Conservation (phyloP, 2,888 invertebrate species). For the Plagiodera versicolora region DNA sequence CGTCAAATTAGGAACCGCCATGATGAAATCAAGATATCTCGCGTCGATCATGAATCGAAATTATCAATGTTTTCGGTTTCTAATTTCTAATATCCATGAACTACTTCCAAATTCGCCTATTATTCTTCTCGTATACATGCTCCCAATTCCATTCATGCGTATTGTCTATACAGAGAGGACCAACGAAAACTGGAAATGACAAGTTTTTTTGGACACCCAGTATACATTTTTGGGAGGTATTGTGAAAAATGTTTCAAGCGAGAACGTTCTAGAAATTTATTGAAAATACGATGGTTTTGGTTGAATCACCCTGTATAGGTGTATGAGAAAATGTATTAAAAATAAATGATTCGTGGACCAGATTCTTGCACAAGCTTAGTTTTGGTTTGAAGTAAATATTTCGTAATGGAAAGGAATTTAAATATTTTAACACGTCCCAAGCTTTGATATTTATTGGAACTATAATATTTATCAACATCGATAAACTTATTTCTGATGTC, state of each 20-base stretch:
- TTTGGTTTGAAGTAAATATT: background rate
- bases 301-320: background rate
- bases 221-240: too few relatives aligned
- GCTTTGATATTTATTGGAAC: background rate
- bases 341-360: background rate
- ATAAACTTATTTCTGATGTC: background rate
- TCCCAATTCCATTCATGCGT: too few relatives aligned
- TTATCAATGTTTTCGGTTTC: background rate
- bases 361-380: background rate
- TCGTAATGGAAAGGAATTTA: background rate
- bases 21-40: too few relatives aligned
- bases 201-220: too few relatives aligned
- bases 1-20: background rate
- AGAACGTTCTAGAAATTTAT: too few relatives aligned
- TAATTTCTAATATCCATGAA: background rate
- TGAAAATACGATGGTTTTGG: background rate
- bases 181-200: too few relatives aligned
- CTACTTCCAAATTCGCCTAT: background rate
- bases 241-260: too few relatives aligned
- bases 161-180: too few relatives aligned
- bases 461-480: background rate
- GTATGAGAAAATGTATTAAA: background rate
- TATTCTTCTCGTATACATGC: background rate
- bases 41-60: background rate
- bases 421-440: background rate